These are phyloP conservation scores for Balanococcus diminutus DNA, from an alignment of 2,888 invertebrate genomes.

Conservation along the genomic window DNA sequence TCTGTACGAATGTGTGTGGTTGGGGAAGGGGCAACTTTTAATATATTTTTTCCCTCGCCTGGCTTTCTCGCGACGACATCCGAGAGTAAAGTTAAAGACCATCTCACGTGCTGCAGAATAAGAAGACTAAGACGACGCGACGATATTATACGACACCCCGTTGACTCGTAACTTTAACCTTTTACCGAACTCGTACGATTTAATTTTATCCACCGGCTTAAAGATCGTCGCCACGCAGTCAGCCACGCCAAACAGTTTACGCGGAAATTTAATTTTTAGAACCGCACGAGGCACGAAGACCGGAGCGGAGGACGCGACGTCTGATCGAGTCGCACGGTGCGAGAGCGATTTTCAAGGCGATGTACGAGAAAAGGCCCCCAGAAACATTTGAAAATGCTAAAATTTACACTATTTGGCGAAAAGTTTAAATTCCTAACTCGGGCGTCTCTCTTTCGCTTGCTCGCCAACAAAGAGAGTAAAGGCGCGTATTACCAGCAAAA, in stretches of 20 bases:
- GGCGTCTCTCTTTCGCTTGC: background rate
- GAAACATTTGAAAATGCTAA: background rate
- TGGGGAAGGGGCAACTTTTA: background rate
- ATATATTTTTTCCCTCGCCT: background rate
- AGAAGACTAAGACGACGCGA: background rate
- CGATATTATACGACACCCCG: constrained; percentile 19
- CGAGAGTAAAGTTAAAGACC: background rate
- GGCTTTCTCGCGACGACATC: background rate
- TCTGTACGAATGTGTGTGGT: background rate
- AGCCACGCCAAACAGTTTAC: background rate
- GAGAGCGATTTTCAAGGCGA: background rate
- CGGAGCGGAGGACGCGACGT: background rate
- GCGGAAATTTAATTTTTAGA: constrained; percentile 5
- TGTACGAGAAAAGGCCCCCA: background rate
- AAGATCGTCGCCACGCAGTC: background rate
- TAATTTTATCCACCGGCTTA: constrained; percentile 19
- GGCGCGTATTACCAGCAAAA: constrained; percentile 18
- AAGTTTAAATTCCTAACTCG: background rate
- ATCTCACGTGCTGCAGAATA: background rate
- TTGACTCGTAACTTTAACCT: constrained; percentile 18
- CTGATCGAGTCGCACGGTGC: background rate
- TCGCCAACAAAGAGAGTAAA: background rate
- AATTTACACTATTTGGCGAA: background rate
- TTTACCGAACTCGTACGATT: constrained; percentile 22
- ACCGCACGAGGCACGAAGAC: background rate